Conservation (phyloP, 1,140 invertebrate genomes). For the Temnothorax curvispinosus region DNA sequence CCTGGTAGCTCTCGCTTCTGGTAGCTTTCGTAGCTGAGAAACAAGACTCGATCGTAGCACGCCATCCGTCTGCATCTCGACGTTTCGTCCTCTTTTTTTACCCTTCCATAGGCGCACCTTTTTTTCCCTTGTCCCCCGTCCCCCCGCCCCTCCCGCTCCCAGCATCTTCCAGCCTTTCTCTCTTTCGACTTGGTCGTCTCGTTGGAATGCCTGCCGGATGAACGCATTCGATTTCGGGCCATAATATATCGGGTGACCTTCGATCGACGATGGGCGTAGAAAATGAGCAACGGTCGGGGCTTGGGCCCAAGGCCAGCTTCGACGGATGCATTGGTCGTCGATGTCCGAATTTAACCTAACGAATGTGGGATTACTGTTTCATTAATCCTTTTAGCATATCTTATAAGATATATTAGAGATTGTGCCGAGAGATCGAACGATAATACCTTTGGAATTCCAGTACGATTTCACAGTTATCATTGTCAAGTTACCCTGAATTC, state of each 20-base stretch:
- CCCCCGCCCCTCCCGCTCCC: not conserved
- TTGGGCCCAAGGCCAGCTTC: slow-evolving; percentile 63
- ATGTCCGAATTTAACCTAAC: slow-evolving; percentile 51
- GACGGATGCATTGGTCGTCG: slow-evolving; percentile 65
- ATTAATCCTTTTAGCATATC: slow-evolving; percentile 37
- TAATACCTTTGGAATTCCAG: not conserved
- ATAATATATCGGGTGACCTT: slow-evolving; percentile 71
- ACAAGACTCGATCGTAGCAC: slow-evolving; percentile 72
- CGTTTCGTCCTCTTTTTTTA: slow-evolving; percentile 55
- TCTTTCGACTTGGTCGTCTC: slow-evolving; percentile 73
- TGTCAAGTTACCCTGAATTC: not conserved
- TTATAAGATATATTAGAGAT: slow-evolving; percentile 16
- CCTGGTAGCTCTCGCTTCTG: slow-evolving; percentile 74
- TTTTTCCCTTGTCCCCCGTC: not conserved
- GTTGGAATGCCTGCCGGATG: slow-evolving; percentile 79
- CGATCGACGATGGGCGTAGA: slow-evolving; percentile 68
- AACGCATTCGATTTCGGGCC: slow-evolving; percentile 76
- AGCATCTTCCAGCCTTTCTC: slow-evolving; percentile 48
- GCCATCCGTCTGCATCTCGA: slow-evolving; percentile 72
- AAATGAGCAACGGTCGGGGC: slow-evolving; percentile 45
- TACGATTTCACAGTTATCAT: slow-evolving; percentile 7
- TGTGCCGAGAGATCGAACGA: not conserved
- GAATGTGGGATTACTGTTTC: slow-evolving; percentile 43
- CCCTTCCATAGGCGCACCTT: slow-evolving; percentile 60
- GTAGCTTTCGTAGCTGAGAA: slow-evolving; percentile 73